Percentiles rank a stretch among this genome's conserved stretches.
These are phyloP conservation scores for Agrotis exclamationis DNA, from an alignment of 2,888 invertebrate genomes.

Conservation along the genomic window DNA sequence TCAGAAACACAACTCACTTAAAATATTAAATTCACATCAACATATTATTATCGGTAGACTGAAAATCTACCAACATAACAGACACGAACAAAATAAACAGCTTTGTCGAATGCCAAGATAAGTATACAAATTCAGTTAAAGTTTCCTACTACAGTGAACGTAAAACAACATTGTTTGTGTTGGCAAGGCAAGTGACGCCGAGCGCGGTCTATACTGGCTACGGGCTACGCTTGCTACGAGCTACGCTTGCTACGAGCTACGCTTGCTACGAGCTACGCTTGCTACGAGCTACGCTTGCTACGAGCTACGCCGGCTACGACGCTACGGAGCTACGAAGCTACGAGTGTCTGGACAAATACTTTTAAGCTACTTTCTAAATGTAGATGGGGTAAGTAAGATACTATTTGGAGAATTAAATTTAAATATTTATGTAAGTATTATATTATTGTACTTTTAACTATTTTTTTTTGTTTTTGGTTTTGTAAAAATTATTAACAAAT, in stretches of 20 bases:
- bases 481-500: too few relatives aligned
- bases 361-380: slow-evolving; percentile 16
- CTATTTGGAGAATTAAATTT: neutral
- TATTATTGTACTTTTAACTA: too few relatives aligned
- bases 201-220: slow-evolving; percentile 8
- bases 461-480: too few relatives aligned
- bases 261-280: slow-evolving; percentile 1
- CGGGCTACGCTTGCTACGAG: neutral
- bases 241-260: slow-evolving; percentile 23
- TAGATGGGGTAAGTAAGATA: slow-evolving; percentile 4
- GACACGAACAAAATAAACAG: slow-evolving; percentile 34
- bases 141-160: slow-evolving; percentile 28
- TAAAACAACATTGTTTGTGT: slow-evolving; percentile 52
- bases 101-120: slow-evolving; percentile 36
- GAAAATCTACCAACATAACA: slow-evolving; percentile 3
- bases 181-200: slow-evolving; percentile 39
- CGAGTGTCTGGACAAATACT: slow-evolving; percentile 37
- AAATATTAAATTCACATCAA: neutral
- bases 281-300: slow-evolving; percentile 22
- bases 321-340: slow-evolving; percentile 24
- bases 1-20: neutral
- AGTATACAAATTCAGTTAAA: slow-evolving; percentile 49
- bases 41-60: too few relatives aligned
- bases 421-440: slow-evolving; percentile 1
- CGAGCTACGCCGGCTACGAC: slow-evolving; percentile 1